Evolutionary conservation across 2,888 invertebrate species (phyloP), one percentile per base, ranked within the genome.

Genomic region (Drosophila rellima): DNA sequence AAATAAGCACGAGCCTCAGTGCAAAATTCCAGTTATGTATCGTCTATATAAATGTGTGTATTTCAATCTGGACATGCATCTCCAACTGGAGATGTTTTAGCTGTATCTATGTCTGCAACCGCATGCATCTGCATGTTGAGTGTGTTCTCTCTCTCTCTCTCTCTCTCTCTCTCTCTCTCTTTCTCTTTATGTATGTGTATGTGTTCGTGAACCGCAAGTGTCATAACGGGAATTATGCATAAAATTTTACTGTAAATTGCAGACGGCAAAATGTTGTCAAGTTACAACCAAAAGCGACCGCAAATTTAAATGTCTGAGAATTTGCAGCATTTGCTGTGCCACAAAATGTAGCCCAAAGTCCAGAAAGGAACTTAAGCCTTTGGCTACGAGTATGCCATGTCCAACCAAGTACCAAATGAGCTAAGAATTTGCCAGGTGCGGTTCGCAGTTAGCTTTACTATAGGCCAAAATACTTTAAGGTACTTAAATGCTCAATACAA

Each of bases 141-240:
- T 63, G 29, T 35, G 37, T 63, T 20, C 52, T 47, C 37, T 23
- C 11, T 26, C 5, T 52, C 13, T 39, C n/a, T n/a, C n/a, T n/a
- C n/a, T n/a, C n/a, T n/a, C n/a, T n/a, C n/a, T n/a, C n/a, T n/a
- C n/a, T n/a, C n/a, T n/a, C n/a, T n/a, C n/a, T n/a, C n/a, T n/a
- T n/a, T n/a, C n/a, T n/a, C n/a, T n/a, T n/a, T n/a, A 10, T 44
- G 11, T n/a, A 44, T 17, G 15, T 61, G 54, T 52, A 35, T 59
- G 47, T 71, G 56, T 61, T 54, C 56, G 63, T 42, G 13, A 52
- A 74, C 72, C 85, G 63, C 80, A 85, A 82, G 82, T 82, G 80
- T 85, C 85, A 85, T 85, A 80, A 80, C 75, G 73, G 81, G 82
- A 82, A 85, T 84, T 80, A 82, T 85, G 77, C 85, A 85, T 80